phyloP scores from a whole-genome alignment of 2,888 invertebrate species.

The Drosophila affinis region DNA sequence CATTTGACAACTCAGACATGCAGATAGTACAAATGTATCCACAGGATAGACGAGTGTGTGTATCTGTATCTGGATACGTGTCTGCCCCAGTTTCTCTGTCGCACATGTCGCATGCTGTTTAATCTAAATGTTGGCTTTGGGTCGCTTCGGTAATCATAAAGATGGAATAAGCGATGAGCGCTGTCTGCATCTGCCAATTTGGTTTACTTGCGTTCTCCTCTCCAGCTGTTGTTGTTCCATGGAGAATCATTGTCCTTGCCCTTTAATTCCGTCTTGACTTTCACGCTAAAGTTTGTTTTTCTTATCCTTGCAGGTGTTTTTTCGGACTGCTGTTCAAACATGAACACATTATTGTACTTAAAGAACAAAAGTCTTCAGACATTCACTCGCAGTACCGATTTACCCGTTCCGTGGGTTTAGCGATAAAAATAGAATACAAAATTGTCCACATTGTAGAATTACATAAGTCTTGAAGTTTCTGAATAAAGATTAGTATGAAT shows the following conservation, averaged over 20 bases:
- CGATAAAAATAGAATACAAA: too few relatives aligned
- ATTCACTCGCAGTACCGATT: too few relatives aligned
- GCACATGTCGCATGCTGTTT: slow-evolving; percentile 67
- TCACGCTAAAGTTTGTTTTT: neutral
- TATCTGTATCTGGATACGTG: slow-evolving; percentile 5
- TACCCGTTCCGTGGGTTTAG: too few relatives aligned
- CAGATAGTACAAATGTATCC: slow-evolving; percentile 62
- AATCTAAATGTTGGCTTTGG: slow-evolving; percentile 71
- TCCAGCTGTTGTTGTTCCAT: slow-evolving; percentile 22
- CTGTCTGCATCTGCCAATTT: slow-evolving; percentile 56
- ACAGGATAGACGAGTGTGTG: slow-evolving; percentile 18
- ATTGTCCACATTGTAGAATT: too few relatives aligned
- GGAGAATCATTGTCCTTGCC: neutral
- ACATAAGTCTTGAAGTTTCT: too few relatives aligned
- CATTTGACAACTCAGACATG: slow-evolving; percentile 57
- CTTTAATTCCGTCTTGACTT: neutral
- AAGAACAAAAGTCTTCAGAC: too few relatives aligned
- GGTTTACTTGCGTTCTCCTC: slow-evolving; percentile 37
- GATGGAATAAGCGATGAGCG: slow-evolving; percentile 76
- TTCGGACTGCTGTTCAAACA: too few relatives aligned
- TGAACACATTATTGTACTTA: too few relatives aligned
- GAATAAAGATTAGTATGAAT: too few relatives aligned
- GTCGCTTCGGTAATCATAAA: slow-evolving; percentile 69
- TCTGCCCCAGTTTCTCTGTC: slow-evolving; percentile 2
- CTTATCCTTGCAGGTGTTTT: too few relatives aligned